Percentiles rank a stretch among this genome's conserved stretches.
Evolutionary conservation across 2,797 vertebrate species (phyloP).

Genomic region (Yasuhikotakia modesta): DNA sequence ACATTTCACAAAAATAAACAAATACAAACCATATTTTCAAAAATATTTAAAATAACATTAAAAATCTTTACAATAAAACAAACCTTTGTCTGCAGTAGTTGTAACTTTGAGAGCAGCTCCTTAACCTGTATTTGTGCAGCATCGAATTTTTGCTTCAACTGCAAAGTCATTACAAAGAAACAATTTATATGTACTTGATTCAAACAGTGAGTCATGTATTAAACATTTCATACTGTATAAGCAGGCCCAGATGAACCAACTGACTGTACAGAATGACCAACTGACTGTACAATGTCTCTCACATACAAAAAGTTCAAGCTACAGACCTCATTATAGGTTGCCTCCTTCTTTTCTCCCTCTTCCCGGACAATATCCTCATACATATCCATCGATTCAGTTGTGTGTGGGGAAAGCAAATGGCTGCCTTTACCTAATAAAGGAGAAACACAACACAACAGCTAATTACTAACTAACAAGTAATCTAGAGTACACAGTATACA

Average conservation of each 20-base stretch:
- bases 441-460: not conserved
- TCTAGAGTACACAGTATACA: too few relatives aligned
- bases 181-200: too few relatives aligned
- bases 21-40: not conserved
- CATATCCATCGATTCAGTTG: constrained; percentile 86
- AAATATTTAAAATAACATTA: too few relatives aligned
- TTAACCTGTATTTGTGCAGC: constrained; percentile 88
- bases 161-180: constrained; percentile 37
- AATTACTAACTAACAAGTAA: not conserved
- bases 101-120: constrained; percentile 83
- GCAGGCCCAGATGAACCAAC: too few relatives aligned
- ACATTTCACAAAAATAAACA: not conserved
- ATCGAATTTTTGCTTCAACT: constrained; percentile 87
- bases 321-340: constrained; percentile 85
- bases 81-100: constrained; percentile 89
- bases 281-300: not conserved
- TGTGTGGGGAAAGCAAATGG: constrained; percentile 48
- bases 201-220: too few relatives aligned
- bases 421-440: constrained; percentile 20
- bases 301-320: not conserved
- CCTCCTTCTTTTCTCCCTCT: constrained; percentile 87
- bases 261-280: too few relatives aligned
- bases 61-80: constrained; percentile 15
- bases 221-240: too few relatives aligned
- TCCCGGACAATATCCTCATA: constrained; percentile 94